phyloP scores from a whole-genome alignment of 1,140 invertebrate genomes.

The Drosophila prosaltans region DNA sequence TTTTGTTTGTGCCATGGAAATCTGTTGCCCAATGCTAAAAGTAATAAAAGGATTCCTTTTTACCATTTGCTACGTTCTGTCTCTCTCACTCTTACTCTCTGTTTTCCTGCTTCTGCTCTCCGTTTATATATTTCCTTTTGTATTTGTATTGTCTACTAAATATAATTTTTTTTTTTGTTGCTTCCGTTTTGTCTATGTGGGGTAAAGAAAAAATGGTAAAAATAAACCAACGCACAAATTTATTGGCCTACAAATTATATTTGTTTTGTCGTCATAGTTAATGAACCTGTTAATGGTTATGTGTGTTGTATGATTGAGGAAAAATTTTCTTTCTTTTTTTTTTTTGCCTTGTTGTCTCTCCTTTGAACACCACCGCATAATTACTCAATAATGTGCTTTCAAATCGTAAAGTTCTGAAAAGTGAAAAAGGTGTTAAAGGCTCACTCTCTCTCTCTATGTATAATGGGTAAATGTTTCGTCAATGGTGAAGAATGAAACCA shows the following conservation, averaged over 20 bases:
- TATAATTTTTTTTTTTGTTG: slow-evolving; percentile 41
- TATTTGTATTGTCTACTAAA: slow-evolving; percentile 33
- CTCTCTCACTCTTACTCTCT: slow-evolving; percentile 5
- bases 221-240: slow-evolving; percentile 41
- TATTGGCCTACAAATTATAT: slow-evolving; percentile 81
- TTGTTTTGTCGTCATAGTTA: slow-evolving; percentile 75
- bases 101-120: slow-evolving; percentile 16
- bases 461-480: background rate
- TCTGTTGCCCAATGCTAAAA: slow-evolving; percentile 73
- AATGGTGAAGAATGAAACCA: background rate
- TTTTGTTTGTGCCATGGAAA: slow-evolving; percentile 69
- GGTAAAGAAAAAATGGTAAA: slow-evolving; percentile 25
- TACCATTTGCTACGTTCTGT: slow-evolving; percentile 44
- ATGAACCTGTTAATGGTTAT: slow-evolving; percentile 79
- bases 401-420: slow-evolving; percentile 62
- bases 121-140: slow-evolving; percentile 25
- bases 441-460: background rate
- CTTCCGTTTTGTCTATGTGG: slow-evolving; percentile 50
- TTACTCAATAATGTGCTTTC: slow-evolving; percentile 75
- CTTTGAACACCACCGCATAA: slow-evolving; percentile 66
- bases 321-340: background rate
- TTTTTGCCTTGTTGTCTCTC: no score
- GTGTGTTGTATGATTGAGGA: slow-evolving; percentile 72
- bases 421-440: slow-evolving; percentile 30
- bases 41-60: slow-evolving; percentile 78